Conservation (phyloP, 2,888 invertebrate species). For the Tuberolachnus salignus region DNA sequence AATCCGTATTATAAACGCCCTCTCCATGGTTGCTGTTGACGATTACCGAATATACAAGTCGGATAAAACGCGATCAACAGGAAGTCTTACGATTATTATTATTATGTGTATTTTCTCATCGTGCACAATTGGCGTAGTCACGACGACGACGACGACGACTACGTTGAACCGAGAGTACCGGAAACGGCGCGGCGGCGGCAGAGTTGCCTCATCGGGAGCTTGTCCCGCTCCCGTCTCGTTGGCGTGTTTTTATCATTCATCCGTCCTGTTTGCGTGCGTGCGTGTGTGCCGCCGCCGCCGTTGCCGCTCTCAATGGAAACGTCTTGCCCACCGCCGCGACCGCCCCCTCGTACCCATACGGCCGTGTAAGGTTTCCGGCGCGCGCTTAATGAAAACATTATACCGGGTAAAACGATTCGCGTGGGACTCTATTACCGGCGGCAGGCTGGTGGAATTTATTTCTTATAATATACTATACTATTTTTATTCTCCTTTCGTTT, state of each 20-base stretch:
- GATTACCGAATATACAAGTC: slow-evolving; percentile 29
- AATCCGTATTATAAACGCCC: no score
- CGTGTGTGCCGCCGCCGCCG: neutral
- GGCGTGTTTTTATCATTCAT: slow-evolving; percentile 53
- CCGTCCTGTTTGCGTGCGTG: slow-evolving; percentile 48
- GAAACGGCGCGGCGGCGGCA: slow-evolving; percentile 37
- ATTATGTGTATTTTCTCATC: slow-evolving; percentile 33
- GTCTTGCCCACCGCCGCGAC: slow-evolving; percentile 43
- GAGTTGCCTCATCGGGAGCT: slow-evolving; percentile 42
- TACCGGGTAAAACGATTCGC: slow-evolving; percentile 49
- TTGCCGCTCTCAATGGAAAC: slow-evolving; percentile 43
- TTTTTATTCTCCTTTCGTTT: neutral
- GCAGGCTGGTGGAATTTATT: slow-evolving; percentile 20
- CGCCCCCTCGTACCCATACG: slow-evolving; percentile 9
- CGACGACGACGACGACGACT: slow-evolving; percentile 32
- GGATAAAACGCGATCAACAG: slow-evolving; percentile 46
- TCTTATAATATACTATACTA: neutral
- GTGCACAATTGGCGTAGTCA: slow-evolving; percentile 49
- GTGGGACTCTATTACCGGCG: slow-evolving; percentile 16
- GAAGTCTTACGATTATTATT: slow-evolving; percentile 45
- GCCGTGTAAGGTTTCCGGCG: slow-evolving; percentile 54
- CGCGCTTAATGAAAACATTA: slow-evolving; percentile 46
- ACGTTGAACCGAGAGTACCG: slow-evolving; percentile 48
- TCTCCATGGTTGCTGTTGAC: neutral
- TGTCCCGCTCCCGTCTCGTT: slow-evolving; percentile 50